Evolutionary conservation across 2,797 vertebrate genomes (phyloP).

Genomic region (Anguilla anguilla): DNA sequence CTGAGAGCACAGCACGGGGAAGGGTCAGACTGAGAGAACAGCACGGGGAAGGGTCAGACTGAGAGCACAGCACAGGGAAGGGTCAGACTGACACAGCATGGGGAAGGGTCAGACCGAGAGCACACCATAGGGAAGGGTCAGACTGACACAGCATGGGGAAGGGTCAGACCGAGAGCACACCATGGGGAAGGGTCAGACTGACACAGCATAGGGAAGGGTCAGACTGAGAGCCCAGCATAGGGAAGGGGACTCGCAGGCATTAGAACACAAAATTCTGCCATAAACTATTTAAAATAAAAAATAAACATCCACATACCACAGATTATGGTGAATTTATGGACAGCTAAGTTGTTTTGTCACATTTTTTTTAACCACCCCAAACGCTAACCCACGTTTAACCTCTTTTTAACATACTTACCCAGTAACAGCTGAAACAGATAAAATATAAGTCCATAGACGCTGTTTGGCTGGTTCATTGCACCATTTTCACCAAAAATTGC

Average conservation of each 20-base stretch:
- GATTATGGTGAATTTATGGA: not conserved
- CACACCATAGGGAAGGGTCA: not conserved
- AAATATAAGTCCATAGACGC: slow-evolving; percentile 96
- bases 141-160: too few species aligned
- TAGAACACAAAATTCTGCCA: not conserved
- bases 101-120: not conserved
- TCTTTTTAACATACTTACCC: slow-evolving; percentile 75
- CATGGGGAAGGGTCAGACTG: too few species aligned
- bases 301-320: not conserved
- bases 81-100: too few species aligned
- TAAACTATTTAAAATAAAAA: not conserved
- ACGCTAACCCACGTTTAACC: not conserved
- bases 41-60: too few species aligned
- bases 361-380: not conserved
- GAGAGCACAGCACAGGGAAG: too few species aligned
- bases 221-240: too few species aligned
- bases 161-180: too few species aligned
- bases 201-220: too few species aligned
- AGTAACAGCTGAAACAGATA: slow-evolving; percentile 98
- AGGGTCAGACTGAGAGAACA: too few species aligned
- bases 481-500: slow-evolving; percentile 97
- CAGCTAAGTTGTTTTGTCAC: not conserved
- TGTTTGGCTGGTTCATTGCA: slow-evolving; percentile 98
- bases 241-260: too few species aligned
- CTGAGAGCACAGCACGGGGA: too few species aligned